Evolutionary conservation across 2,797 vertebrate species (phyloP).

Genomic region (Lepilemur ruficaudatus): DNA sequence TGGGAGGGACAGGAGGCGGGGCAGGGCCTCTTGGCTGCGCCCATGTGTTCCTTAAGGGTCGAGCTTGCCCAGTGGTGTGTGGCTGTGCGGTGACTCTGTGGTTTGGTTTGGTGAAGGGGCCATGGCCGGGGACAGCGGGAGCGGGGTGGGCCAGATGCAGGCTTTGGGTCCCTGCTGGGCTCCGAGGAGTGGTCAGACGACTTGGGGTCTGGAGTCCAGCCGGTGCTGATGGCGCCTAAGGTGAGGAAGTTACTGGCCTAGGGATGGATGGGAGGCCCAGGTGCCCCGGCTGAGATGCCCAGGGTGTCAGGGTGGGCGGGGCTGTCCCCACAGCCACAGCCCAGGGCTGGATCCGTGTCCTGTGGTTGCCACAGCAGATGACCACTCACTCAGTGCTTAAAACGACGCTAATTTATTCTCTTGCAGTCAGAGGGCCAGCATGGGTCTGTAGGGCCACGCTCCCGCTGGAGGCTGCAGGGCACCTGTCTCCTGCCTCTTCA

Average conservation of each 20-base stretch:
- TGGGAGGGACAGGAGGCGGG: accelerated
- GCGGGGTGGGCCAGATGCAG: not conserved
- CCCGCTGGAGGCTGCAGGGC: not conserved
- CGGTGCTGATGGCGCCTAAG: accelerated
- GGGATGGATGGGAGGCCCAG: not conserved
- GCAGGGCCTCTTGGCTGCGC: not conserved
- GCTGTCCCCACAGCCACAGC: not conserved
- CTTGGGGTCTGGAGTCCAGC: not conserved
- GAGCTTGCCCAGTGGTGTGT: not conserved
- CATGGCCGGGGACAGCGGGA: not conserved
- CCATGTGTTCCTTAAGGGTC: not conserved
- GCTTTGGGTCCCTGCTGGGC: not conserved
- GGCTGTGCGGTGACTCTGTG: not conserved
- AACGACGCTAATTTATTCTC: accelerated
- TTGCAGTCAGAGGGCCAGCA: accelerated
- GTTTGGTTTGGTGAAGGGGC: not conserved
- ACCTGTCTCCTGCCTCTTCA: accelerated
- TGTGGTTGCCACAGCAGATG: not conserved
- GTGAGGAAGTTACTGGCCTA: accelerated
- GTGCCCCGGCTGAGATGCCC: not conserved
- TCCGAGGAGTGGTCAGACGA: not conserved
- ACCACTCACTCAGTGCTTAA: not conserved
- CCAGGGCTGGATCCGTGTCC: accelerated
- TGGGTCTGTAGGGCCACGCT: not conserved
- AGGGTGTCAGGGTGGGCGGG: accelerated